A percentile compares a stretch with the other conserved stretches of the same genome.
Conservation (phyloP, 1,140 invertebrate genomes). For the Physella acuta region DNA sequence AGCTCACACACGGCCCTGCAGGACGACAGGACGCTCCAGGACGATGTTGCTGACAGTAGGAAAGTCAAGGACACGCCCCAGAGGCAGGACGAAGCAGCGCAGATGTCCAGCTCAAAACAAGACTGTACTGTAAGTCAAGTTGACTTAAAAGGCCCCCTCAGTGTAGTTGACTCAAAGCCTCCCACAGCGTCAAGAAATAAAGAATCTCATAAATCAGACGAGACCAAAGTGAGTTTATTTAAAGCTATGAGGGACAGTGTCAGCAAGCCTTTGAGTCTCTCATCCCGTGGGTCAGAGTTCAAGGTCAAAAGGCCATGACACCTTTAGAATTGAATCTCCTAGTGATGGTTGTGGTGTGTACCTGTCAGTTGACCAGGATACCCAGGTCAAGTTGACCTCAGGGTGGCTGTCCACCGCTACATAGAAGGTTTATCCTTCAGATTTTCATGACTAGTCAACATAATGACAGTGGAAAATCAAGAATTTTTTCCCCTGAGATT, state of each 20-base stretch:
- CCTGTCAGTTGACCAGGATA: too few species aligned
- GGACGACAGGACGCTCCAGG: not conserved
- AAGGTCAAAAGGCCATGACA: slow-evolving; percentile 7
- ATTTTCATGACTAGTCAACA: too few species aligned
- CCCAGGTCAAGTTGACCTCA: too few species aligned
- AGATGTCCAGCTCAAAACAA: not conserved
- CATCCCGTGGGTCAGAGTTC: not conserved
- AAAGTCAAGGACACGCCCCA: not conserved
- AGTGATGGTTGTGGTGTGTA: too few species aligned
- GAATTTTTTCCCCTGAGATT: too few species aligned
- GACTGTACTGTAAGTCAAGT: not conserved
- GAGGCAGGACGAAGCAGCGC: not conserved
- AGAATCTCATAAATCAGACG: too few species aligned
- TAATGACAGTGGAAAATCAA: too few species aligned
- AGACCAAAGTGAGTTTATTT: not conserved
- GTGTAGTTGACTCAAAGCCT: not conserved
- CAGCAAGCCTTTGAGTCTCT: slow-evolving; percentile 7
- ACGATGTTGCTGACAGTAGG: not conserved
- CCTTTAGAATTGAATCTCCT: too few species aligned
- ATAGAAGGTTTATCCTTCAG: too few species aligned
- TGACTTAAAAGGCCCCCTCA: not conserved
- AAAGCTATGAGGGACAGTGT: slow-evolving; percentile 18
- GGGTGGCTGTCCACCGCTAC: too few species aligned
- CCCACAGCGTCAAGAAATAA: not conserved
- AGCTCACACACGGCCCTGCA: not conserved